Base-by-base conservation (phyloP, 2,797 vertebrate species). In the Hippocampus kuda region DNA sequence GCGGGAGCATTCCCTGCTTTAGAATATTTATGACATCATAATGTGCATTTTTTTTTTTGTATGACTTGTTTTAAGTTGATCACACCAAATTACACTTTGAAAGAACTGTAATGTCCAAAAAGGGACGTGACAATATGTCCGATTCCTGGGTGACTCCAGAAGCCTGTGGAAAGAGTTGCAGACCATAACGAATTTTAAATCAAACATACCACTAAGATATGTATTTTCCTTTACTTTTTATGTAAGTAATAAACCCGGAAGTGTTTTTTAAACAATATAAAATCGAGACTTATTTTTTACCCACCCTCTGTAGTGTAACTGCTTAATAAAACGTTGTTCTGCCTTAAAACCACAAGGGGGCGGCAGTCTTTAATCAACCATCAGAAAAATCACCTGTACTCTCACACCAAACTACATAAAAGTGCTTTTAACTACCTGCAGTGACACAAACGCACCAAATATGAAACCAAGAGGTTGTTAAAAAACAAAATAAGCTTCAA, bases 301-400 rank as follows among this genome's bases (percentile, higher is more conserved):
- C 7, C 1, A 49, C 48, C 18, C 48, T 8, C 24, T 5, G 27
- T 65, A 5, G 13, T 7, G 2, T 38, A 11, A 48, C 51, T n/a
- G 15, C 11, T 15, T 11, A 56, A 16, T 26, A 42, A 56, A 10
- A 48, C 16, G 53, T 56, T 69, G 64, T 76, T 77, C 3, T 12
- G 5, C 9, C 15, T 5, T 2, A 0, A 20, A 9, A 63, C 71
- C 72, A 80, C 66, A 38, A 63, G 72, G 69, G 70, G 75, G 72
- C 2, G 68, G 22, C 66, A 65, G 20, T 49, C 60, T 74, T 53
- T 57, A 66, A 27, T 76, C n/a, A 41, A 38, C 27, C 3, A 26
- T 62, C 24, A 48, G 26, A 8, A 54, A 54, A 54, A 24, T 10
- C n/a, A 54, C 49, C 18, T 2, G 46, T 48, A 48, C 12, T 48